Percentiles rank a stretch among this genome's conserved stretches.
Evolutionary conservation across 1,140 invertebrate species (phyloP).

Genomic region (Hylyphantes graminicola): DNA sequence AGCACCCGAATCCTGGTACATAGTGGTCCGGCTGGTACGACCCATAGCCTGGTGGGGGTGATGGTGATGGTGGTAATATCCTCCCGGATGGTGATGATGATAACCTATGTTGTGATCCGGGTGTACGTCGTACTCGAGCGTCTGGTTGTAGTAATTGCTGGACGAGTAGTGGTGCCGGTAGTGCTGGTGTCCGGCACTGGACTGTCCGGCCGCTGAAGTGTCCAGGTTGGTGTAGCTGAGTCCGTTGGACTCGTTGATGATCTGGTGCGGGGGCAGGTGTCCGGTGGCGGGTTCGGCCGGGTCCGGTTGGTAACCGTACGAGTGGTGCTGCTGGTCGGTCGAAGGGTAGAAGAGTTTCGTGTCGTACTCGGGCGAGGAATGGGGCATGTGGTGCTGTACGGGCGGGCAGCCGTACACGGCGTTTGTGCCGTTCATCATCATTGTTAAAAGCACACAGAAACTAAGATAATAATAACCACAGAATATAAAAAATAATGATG

Average conservation of each 20-base stretch:
- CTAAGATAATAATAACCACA: too few relatives aligned
- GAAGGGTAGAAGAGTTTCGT: constrained; percentile 48
- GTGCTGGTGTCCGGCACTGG: not conserved
- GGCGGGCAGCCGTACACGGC: constrained; percentile 60
- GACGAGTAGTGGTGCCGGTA: not conserved
- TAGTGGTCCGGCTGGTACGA: not conserved
- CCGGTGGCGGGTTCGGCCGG: constrained; percentile 32
- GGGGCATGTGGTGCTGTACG: not conserved
- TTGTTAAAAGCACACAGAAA: constrained; percentile 9
- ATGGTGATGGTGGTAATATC: not conserved
- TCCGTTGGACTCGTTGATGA: constrained; percentile 85
- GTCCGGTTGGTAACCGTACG: constrained; percentile 35
- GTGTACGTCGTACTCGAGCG: constrained; percentile 7
- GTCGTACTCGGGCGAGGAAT: constrained; percentile 76
- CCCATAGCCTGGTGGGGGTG: not conserved
- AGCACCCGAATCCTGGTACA: not conserved
- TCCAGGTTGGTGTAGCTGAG: constrained; percentile 91
- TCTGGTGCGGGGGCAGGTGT: constrained; percentile 59
- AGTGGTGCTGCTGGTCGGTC: constrained; percentile 28
- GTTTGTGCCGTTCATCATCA: constrained; percentile 62
- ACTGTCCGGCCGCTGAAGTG: constrained; percentile 7
- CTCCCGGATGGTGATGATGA: not conserved
- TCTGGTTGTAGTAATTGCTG: not conserved
- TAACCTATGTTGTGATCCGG: not conserved
- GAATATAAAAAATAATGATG: too few relatives aligned